Base-by-base conservation (phyloP, 2,113 vertebrate genomes). In the Thermophis baileyi region DNA sequence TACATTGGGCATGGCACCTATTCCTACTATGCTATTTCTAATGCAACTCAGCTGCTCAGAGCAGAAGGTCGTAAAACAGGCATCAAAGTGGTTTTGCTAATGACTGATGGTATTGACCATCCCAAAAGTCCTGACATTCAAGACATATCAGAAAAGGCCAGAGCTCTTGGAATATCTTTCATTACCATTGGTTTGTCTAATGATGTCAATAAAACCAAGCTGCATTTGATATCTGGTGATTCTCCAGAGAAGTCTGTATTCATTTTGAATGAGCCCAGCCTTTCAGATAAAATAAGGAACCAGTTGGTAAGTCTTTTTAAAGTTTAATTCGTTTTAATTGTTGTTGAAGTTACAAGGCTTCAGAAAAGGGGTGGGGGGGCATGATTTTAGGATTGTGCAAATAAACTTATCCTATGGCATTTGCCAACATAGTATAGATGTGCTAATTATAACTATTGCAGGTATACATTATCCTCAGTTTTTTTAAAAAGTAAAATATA, bases 1-100 rank as follows among this genome's bases (percentile, higher is more conserved):
- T 98, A 98, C 95, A 98, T 99, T 91, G 98, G 98, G 53, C 98
- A 99, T 0, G 98, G 99, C 89, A 99, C 98, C 47, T 99, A 98
- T 93, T 98, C 98, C 69, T 98, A 98, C 89, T 99, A 98, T 10
- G 98, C 98, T 89, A 97, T 99, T 94, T 97, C 97, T 95, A 99
- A 99, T 88, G 98, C 98, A 88, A 98, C 98, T 0, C 98, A 97
- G 24, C 95, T 99, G 57, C 97, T 99, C 94, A 95, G 97, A 95
- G 96, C 91, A 25, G 98, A 99, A 97, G 98, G 98, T 2, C 96
- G 85, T 14, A 96, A 94, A 46, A 95, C 96, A 86, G 97, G 97
- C 27, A 95, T 97, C 1, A 97, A 98, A 94, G 98, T 99, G 11
- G 97, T 94, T 16, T 96, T 99, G 96, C 96, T 99, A 92, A 98